Conservation (phyloP, 2,113 vertebrate species). For the Rana temporaria region DNA sequence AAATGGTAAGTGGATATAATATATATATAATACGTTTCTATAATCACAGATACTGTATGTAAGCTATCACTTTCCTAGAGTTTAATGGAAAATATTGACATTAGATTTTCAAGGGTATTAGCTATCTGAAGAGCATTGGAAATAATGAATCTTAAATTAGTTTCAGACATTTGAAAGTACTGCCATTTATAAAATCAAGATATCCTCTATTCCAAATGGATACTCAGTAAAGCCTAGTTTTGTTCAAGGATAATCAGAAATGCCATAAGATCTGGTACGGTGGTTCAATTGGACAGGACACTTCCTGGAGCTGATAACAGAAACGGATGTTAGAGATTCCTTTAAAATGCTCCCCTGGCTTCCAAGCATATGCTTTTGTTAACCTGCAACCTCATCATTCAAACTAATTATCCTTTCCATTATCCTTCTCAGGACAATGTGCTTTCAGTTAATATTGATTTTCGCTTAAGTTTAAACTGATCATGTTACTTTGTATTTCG, state of each 20-base stretch:
- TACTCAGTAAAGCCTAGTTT: background rate
- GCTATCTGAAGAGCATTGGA: background rate
- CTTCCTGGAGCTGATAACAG: background rate
- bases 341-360: conserved; percentile 8
- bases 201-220: background rate
- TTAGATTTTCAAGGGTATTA: background rate
- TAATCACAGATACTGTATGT: background rate
- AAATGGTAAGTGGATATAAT: background rate
- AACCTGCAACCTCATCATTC: conserved; percentile 25
- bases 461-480: background rate
- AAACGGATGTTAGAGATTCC: conserved; percentile 14
- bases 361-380: conserved; percentile 8
- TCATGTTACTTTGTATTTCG: background rate
- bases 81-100: background rate
- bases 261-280: background rate
- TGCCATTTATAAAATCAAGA: background rate
- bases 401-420: background rate
- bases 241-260: background rate
- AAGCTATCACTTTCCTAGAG: background rate
- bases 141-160: background rate
- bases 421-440: background rate
- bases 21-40: background rate
- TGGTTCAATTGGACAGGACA: background rate
- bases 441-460: conserved; percentile 18
- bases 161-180: background rate